Conservation (phyloP, 1,140 invertebrate species). For the Panonychus citri region DNA sequence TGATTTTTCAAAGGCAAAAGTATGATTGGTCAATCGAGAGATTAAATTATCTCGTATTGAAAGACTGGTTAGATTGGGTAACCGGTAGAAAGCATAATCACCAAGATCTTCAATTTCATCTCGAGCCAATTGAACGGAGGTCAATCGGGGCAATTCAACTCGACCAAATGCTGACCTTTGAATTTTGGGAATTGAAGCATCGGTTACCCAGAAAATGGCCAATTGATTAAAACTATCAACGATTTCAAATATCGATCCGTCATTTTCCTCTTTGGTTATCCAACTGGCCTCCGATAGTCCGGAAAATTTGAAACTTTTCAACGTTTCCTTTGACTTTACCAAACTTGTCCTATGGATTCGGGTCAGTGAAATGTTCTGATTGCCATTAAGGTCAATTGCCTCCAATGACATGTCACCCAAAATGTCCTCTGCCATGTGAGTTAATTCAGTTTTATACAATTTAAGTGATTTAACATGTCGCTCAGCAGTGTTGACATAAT, state of each 20-base stretch:
- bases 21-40: not conserved
- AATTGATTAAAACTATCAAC: constrained; percentile 1
- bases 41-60: not conserved
- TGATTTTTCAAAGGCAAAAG: constrained; percentile 4
- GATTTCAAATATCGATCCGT: constrained; percentile 2
- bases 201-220: not conserved
- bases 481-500: not conserved
- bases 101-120: constrained; percentile 1
- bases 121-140: not conserved
- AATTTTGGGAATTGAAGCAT: not conserved
- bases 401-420: not conserved
- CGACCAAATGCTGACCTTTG: constrained; percentile 3
- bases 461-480: not conserved
- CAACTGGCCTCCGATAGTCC: not conserved
- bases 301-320: not conserved
- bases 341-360: not conserved
- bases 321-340: not conserved
- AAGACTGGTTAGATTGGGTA: constrained; percentile 2
- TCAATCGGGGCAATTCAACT: not conserved
- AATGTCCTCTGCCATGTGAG: not conserved
- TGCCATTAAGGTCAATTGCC: constrained; percentile 1
- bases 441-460: constrained; percentile 4
- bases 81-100: constrained; percentile 3
- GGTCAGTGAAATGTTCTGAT: constrained; percentile 2
- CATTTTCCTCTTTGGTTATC: constrained; percentile 1